These are phyloP conservation scores for Nemurella pictetii DNA, from an alignment of 2,888 invertebrate genomes.

Conservation along the genomic window DNA sequence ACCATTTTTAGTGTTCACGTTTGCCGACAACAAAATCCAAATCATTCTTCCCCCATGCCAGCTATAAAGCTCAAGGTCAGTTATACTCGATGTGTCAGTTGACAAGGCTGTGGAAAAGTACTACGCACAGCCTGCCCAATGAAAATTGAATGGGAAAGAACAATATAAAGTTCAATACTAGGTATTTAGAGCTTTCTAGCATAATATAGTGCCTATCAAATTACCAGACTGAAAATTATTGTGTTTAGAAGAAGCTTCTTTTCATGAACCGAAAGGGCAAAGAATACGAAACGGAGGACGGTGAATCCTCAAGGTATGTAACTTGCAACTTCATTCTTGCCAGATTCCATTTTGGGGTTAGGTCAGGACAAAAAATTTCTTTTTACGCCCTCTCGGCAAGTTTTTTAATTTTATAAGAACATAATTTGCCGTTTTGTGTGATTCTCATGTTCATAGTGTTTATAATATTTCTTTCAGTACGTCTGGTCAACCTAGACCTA, in stretches of 20 bases:
- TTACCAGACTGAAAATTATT: constrained; percentile 35
- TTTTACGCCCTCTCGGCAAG: neutral
- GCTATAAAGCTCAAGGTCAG: neutral
- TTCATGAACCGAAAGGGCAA: constrained; percentile 44
- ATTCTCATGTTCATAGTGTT: neutral
- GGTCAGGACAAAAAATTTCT: neutral
- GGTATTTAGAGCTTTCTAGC: neutral
- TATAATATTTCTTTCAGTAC: neutral
- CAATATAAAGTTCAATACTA: neutral
- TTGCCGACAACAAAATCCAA: neutral
- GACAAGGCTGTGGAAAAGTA: neutral
- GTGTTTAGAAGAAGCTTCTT: constrained; percentile 40
- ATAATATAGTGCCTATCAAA: constrained; percentile 1
- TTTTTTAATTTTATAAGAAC: neutral
- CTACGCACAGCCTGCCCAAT: neutral
- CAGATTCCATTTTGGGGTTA: neutral
- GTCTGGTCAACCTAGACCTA: neutral
- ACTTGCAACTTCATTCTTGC: constrained; percentile 16
- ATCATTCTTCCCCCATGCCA: neutral
- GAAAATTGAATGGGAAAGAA: neutral
- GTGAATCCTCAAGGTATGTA: constrained; percentile 44
- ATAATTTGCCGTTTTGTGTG: neutral
- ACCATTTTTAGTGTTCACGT: neutral
- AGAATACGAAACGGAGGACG: constrained; percentile 42
- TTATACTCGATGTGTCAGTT: neutral